Evolutionary conservation across 2,113 vertebrate genomes (phyloP).

Genomic region (Pelusios castaneus): DNA sequence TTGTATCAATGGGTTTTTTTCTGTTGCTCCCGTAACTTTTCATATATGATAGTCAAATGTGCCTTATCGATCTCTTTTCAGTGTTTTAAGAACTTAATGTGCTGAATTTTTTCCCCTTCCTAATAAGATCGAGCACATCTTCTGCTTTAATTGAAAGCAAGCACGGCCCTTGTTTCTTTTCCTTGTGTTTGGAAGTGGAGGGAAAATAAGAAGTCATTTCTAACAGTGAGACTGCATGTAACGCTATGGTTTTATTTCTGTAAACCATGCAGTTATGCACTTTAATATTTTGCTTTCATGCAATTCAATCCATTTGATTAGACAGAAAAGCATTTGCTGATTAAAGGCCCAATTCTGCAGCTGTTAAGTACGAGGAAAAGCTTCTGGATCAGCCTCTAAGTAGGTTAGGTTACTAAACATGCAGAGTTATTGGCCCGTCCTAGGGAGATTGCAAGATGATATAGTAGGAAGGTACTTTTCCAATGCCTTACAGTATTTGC

Average conservation of each 20-base stretch:
- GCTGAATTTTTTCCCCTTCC: neutral
- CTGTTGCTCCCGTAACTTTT: neutral
- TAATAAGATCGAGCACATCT: neutral
- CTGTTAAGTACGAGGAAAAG: neutral
- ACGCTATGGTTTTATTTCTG: neutral
- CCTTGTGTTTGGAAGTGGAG: neutral
- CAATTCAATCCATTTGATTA: neutral
- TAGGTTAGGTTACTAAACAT: neutral
- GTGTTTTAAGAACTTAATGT: rapidly evolving
- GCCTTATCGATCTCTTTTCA: neutral
- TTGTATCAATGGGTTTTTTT: neutral
- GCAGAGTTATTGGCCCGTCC: neutral
- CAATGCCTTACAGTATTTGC: neutral
- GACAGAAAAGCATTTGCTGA: neutral
- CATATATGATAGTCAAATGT: neutral
- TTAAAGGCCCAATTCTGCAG: neutral
- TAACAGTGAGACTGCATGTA: neutral
- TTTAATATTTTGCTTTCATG: neutral
- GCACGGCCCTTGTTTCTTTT: neutral
- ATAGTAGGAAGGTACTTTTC: neutral
- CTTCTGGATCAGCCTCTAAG: neutral
- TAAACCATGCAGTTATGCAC: neutral
- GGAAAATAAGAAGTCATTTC: neutral
- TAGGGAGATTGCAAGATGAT: neutral
- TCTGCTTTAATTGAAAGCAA: neutral